Base-by-base conservation (phyloP, 2,888 invertebrate genomes). In the Urechis unicinctus region DNA sequence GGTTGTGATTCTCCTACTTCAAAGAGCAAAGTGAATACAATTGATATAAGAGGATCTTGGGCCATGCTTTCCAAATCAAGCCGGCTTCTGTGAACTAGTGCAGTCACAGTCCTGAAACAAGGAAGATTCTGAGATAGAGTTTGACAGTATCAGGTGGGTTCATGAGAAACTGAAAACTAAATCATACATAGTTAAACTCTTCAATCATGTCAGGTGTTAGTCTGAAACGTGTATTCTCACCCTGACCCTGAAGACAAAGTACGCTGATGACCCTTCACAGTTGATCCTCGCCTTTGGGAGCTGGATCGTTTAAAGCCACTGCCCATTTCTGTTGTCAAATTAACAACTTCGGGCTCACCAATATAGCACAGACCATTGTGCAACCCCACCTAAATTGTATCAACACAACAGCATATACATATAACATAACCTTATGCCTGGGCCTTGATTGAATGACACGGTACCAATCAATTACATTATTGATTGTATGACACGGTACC, bases 351-450 rank as follows among this genome's bases (percentile, higher is more conserved):
- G 5, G 80, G 80, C 51, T 80, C 78, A 29, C 76, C 74, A 3
- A 80, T 65, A 64, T 77, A 81, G 6, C 72, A 69, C 71, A 76
- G 78, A 3, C 81, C 80, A 68, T 81, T 81, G 66, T 81, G 81
- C 9, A 81, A 72, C 42, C 81, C 81, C 55, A 81, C 71, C 79
- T 80, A 56, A 5, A 64, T 13, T 43, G 17, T 17, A 55, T n/a
- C 43, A 50, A 43, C 26, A 30, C 24, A 49, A 29, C 26, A 2
- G 30, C 30, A 30, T n/a, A 21, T 25, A 53, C n/a, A n/a, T n/a
- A n/a, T n/a, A n/a, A n/a, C n/a, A n/a, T n/a, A n/a, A n/a, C n/a
- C n/a, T n/a, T n/a, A n/a, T n/a, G n/a, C n/a, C n/a, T n/a, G n/a
- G n/a, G n/a, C n/a, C n/a, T n/a, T n/a, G n/a, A n/a, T n/a, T n/a